A percentile compares a stretch with the other conserved stretches of the same genome.
Evolutionary conservation across 2,888 invertebrate genomes (phyloP).

Genomic region (Eurytoma californica): DNA sequence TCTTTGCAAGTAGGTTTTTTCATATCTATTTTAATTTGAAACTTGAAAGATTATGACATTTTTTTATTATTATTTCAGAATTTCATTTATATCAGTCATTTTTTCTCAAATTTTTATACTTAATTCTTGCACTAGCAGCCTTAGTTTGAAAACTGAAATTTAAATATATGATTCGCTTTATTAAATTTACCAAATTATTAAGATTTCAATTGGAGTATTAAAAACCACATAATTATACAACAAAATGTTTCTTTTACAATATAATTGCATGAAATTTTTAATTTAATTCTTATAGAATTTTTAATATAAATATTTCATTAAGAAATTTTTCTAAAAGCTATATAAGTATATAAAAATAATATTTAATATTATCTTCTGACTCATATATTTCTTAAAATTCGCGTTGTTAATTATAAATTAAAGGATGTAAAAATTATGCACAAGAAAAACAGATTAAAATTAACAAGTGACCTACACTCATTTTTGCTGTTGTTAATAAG

Average conservation of each 20-base stretch:
- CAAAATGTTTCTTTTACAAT: too few relatives aligned
- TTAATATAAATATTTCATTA: neutral
- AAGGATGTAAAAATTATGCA: neutral
- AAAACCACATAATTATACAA: too few relatives aligned
- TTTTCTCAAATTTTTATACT: too few relatives aligned
- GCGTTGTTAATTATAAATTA: conserved; percentile 3
- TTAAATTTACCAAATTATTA: too few relatives aligned
- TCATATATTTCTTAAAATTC: conserved; percentile 6
- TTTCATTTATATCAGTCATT: too few relatives aligned
- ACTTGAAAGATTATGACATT: neutral
- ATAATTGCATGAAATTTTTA: too few relatives aligned
- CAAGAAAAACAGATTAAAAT: neutral
- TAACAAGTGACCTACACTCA: conserved; percentile 8
- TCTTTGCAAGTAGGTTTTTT: neutral
- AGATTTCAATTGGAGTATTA: too few relatives aligned
- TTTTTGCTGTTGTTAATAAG: conserved; percentile 9
- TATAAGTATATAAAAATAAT: neutral
- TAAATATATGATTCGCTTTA: too few relatives aligned
- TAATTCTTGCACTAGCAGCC: too few relatives aligned
- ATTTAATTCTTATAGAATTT: too few relatives aligned
- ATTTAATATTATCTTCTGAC: neutral
- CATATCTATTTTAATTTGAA: neutral
- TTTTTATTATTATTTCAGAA: too few relatives aligned
- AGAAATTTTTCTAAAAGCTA: neutral
- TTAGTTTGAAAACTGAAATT: too few relatives aligned